Base-by-base conservation (phyloP, 2,113 vertebrate genomes). In the Zingel zingel region DNA sequence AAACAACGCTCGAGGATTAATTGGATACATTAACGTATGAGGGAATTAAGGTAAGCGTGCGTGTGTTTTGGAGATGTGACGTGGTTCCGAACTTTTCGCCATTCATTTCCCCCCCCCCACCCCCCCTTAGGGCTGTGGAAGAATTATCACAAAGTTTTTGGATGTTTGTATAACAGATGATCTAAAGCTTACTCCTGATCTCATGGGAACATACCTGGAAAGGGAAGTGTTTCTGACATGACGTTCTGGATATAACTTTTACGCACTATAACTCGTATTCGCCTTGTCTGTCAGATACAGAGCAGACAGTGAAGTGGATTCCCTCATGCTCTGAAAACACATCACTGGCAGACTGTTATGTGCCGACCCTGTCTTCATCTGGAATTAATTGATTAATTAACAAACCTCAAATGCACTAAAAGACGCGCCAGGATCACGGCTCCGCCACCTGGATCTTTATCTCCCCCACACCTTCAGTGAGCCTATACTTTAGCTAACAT, bases 341-440 rank as follows among this genome's bases (percentile, higher is more conserved):
- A 18, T 33, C 18, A 19, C 12, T 54, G 69, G 27, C 48, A 43
- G 39, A 63, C 33, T 84, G 18, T n/a, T 72, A 16, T 68, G 87
- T 43, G 67, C 43, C 14, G 21, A 23, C 33, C 3, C 53, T 54
- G 73, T 70, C 74, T 61, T 71, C 68, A 76, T 86, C 80, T 88
- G 91, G 80, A 92, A 58, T 72, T 70, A 81, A 89, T 79, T 83
- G 57, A 81, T 59, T 43, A 43, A 81, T 59, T 43, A 43, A 56
- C 61, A 9, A 43, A 36, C 6, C 14, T 62, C 78, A 81, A 59
- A 93, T 88, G 91, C 74, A 14, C 53, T 93, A 79, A 86, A 87
- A 81, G 77, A 90, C 82, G 78, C 85, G 59, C 58, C 21, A 1
- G 70, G 69, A 39, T 76, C 69, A 1, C 78, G 62, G 70, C 74